Evolutionary conservation across 2,797 vertebrate genomes (phyloP).

Genomic region (Oryzias dopingdopingensis): DNA sequence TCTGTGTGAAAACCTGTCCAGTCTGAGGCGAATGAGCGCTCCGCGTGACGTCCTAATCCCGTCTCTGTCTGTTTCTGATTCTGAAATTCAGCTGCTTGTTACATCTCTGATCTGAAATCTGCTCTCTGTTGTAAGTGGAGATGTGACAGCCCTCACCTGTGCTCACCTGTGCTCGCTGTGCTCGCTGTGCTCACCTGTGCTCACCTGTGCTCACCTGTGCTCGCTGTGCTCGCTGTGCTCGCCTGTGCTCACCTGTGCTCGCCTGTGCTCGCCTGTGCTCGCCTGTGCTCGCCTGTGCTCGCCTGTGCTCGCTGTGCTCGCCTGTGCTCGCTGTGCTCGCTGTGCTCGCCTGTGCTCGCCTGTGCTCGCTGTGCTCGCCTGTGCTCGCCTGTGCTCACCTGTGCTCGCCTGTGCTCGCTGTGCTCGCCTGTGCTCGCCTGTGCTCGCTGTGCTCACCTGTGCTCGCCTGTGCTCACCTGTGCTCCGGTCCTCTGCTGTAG

Average conservation of each 20-base stretch:
- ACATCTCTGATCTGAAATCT: neutral
- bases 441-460: constrained; percentile 20
- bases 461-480: constrained; percentile 19
- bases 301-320: neutral
- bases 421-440: constrained; percentile 10
- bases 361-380: constrained; percentile 30
- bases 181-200: constrained; percentile 20
- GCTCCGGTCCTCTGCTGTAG: constrained; percentile 60
- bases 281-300: constrained; percentile 22
- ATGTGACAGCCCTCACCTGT: neutral
- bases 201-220: constrained; percentile 44
- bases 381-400: constrained; percentile 10
- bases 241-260: constrained; percentile 23
- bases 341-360: constrained; percentile 4
- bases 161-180: constrained; percentile 24
- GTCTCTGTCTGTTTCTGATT: constrained; percentile 6
- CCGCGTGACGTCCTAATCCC: constrained; percentile 14
- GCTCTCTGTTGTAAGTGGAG: neutral
- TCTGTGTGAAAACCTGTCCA: constrained; percentile 63
- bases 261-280: constrained; percentile 3
- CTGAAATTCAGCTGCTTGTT: neutral
- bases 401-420: constrained; percentile 33
- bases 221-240: constrained; percentile 1
- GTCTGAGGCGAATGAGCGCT: constrained; percentile 13
- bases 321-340: constrained; percentile 31